These are phyloP conservation scores for Potamilus streckersoni DNA, from an alignment of 1,140 invertebrate genomes.

Conservation along the genomic window DNA sequence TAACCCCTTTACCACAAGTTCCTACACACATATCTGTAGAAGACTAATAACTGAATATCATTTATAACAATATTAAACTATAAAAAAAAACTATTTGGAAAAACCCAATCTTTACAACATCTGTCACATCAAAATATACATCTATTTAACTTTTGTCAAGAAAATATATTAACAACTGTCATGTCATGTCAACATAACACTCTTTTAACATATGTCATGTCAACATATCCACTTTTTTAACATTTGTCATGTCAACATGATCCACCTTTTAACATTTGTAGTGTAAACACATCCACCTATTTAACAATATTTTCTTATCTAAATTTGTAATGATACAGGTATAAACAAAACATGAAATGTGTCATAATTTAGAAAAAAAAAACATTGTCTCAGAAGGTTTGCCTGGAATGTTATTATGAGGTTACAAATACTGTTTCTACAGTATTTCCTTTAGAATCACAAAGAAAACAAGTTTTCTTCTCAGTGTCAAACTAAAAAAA, in stretches of 20 bases:
- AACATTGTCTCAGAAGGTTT: background rate
- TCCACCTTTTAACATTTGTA: too few relatives aligned
- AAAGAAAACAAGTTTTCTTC: constrained; percentile 6
- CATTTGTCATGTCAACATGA: too few relatives aligned
- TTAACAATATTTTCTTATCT: too few relatives aligned
- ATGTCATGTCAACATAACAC: too few relatives aligned
- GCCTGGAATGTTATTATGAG: background rate
- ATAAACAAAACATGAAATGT: background rate
- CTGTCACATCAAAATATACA: background rate
- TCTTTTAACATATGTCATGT: too few relatives aligned
- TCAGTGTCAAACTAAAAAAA: constrained; percentile 1
- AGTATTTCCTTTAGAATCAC: constrained; percentile 3
- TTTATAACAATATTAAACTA: background rate
- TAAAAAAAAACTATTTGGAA: background rate
- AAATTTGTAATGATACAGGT: too few relatives aligned
- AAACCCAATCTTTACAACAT: background rate
- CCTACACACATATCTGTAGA: background rate
- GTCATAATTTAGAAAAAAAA: background rate
- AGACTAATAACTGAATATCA: background rate
- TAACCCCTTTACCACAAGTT: background rate
- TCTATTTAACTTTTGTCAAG: too few relatives aligned
- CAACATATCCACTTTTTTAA: too few relatives aligned
- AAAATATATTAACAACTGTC: too few relatives aligned
- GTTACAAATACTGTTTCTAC: background rate
- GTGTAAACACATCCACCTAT: too few relatives aligned